Evolutionary conservation across 2,113 vertebrate genomes (phyloP), one percentile per base, ranked within the genome.

Genomic region (Rhea pennata): DNA sequence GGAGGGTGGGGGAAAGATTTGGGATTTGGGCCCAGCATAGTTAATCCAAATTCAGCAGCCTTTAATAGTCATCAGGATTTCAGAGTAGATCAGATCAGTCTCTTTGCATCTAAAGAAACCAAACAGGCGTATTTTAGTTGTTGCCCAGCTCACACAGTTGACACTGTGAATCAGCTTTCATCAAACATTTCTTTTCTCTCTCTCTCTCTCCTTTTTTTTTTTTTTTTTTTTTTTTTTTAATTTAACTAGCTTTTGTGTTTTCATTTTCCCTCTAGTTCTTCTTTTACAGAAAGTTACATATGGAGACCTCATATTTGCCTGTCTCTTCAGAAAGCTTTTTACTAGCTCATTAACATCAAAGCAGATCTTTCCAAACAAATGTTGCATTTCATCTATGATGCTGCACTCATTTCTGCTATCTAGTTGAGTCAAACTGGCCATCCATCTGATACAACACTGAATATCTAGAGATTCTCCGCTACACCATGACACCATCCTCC

Each of bases 21-120:
- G 66, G 10, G 1, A 0, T 53, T 76, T 79, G 44, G 1, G 3
- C 40, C 12, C 20, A 53, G 2, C 5, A 50, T 46, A 88, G 14
- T 50, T 39, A 64, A 22, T 31, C 15, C 21, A 42, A 36, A 19
- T 50, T 80, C 21, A 86, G 7, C 7, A 62, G 70, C 7, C 0
- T 3, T 80, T 85, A 70, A 16, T 42, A 7, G 27, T 80, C 51
- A 26, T n/a, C 85, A 73, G 50, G 42, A 46, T 73, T 80, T 62
- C 5, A 27, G 72, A 73, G 13, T 13, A 79, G 23, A 80, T 17
- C n/a, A 66, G 15, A 80, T 83, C 20, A 54, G 2, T 2, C 8
- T 84, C 26, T 67, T 72, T 61, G 4, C 20, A 12, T 39, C 13
- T 44, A 79, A 89, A 84, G 9, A 50, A 81, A 6, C 7, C 14